Evolutionary conservation across 64 coral and sea anemone genomes (phyloP), one percentile per base, ranked within the genome.

Genomic region (Actinia equina): DNA sequence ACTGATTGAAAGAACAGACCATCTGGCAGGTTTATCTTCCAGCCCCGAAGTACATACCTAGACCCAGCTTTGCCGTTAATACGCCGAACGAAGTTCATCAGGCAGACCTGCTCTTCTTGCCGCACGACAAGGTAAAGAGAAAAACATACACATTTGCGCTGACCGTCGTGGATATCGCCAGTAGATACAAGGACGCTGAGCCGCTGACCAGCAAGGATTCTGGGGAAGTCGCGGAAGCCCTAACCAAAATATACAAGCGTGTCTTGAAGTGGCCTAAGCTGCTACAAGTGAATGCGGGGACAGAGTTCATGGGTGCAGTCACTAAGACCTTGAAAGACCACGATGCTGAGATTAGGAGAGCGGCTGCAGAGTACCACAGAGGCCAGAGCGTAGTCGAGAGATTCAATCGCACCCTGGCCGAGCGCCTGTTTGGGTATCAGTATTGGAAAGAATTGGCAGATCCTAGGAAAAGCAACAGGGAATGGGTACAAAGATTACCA

Each of bases 71-170:
- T n/a, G 6, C 10, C 45, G 78, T 82, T n/a, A 17, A 86, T 19
- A 58, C 52, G 19, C 83, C 89, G 64, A 91, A 91, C 30, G 14
- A 79, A 30, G 86, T 88, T 81, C 91, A 80, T 69, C 91, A 88
- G 54, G 91, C 91, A 82, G 91, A 93, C 65, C 44, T 93, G 46
- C 87, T 93, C 64, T 93, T 93, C 77, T 41, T 93, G 44, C 91
- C 86, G 43, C 86, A 84, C 56, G 91, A 93, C 82, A 88, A 53
- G 69, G 86, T 85, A 41, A 77, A 10, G 12, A 88, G 43, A 64
- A 87, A 51, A 15, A 71, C 62, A 5, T 77, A 71, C 20, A 71
- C 22, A 87, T 87, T 23, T 19, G 55, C 54, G 1, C 52, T 85
- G 16, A 42, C 57, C 23, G 83, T 85, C 15, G 83, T 85, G 1